Conservation (phyloP, 2,113 vertebrate species). For the Bufo gargarizans region DNA sequence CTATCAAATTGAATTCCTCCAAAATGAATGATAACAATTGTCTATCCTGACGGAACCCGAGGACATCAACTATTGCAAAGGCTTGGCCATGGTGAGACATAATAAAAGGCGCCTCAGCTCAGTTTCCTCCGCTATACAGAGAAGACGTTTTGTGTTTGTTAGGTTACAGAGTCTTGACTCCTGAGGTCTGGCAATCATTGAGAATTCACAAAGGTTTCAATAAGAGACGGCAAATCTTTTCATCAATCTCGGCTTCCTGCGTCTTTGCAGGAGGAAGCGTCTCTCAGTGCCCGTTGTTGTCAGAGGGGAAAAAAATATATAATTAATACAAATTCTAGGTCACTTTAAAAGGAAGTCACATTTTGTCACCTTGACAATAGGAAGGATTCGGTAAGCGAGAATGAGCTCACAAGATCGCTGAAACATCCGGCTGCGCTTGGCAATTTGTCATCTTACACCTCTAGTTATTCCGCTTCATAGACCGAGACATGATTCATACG, state of each 20-base stretch:
- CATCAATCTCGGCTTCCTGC: conserved; percentile 23
- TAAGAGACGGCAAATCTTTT: conserved; percentile 34
- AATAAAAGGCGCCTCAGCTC: conserved; percentile 20
- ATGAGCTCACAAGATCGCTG: background rate
- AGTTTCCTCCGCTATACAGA: conserved; percentile 6
- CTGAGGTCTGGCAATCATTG: conserved; percentile 24
- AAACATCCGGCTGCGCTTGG: background rate
- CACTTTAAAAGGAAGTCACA: background rate
- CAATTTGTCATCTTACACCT: conserved; percentile 13
- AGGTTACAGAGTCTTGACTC: conserved; percentile 43
- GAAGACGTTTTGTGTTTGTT: conserved; percentile 18
- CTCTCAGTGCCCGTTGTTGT: background rate
- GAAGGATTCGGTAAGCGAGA: conserved; percentile 1
- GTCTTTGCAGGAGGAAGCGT: conserved; percentile 17
- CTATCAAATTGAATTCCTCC: background rate
- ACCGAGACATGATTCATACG: background rate
- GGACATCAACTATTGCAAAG: background rate
- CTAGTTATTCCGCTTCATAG: background rate
- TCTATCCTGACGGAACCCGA: background rate
- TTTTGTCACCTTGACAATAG: conserved; percentile 3
- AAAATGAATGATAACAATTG: background rate
- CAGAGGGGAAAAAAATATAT: background rate
- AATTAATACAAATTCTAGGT: background rate
- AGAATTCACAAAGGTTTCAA: conserved; percentile 52
- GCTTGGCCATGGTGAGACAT: background rate